Evolutionary conservation across 2,797 vertebrate species (phyloP), one percentile per base, ranked within the genome.

Genomic region (Ctenopoma kingsleyae): DNA sequence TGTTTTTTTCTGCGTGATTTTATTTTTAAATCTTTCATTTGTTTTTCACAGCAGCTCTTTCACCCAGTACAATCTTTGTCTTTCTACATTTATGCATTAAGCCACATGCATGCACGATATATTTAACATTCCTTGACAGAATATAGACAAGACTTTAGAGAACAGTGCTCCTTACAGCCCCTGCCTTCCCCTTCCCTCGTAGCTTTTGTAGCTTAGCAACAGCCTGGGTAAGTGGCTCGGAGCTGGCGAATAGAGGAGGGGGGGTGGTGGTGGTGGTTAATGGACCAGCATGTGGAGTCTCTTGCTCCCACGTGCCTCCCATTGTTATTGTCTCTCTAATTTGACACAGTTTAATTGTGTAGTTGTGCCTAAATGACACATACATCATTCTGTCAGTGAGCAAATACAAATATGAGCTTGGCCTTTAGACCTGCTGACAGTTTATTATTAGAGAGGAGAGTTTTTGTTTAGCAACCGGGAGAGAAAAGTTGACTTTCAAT

Each of bases 161-260:
- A 78, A 70, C 64, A 66, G 74, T 52, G 50, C 67, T 60, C 47
- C 55, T 71, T 58, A 60, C 72, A 17, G 12, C 60, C 51, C 62
- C 68, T 67, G 40, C 73, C 75, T 36, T 44, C 53, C 43, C 17
- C 8, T 69, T 38, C 51, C 57, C 47, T 56, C 0, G 32, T 41
- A 32, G 55, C 74, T 65, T 78, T 74, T 62, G 87, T 90, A 83
- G 71, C 91, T 82, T 85, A 87, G 90, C 87, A 93, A 91, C 89
- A 68, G 75, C 51, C 67, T 59, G 50, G 63, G 63, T 67, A 85
- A 78, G 68, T 74, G 50, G 41, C 61, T 77, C 32, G 11, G 53
- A 76, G 71, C 66, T 36, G 54, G 27, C 61, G 81, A 71, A 58
- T 8, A 36, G 69, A 27, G 57, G 78, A 62, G 67, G 59, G 65